phyloP scores from a whole-genome alignment of 2,113 vertebrate species.

The Sorex araneus region DNA sequence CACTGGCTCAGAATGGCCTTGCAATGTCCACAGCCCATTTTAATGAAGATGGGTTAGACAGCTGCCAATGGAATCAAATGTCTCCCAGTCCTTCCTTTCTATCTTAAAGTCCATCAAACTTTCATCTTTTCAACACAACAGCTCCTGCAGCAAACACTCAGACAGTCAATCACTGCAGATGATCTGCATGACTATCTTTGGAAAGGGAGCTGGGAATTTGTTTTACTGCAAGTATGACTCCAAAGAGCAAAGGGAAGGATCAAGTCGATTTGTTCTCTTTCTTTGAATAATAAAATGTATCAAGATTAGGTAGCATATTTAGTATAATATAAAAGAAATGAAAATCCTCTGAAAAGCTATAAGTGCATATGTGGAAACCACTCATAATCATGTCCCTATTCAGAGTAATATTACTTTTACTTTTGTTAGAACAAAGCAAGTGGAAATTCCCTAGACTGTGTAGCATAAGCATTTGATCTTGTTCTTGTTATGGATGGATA shows the following conservation, averaged over 20 bases:
- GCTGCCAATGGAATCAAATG: constrained; percentile 74
- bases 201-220: constrained; percentile 36
- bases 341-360: constrained; percentile 58
- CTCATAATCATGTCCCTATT: neutral
- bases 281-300: neutral
- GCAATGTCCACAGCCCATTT: constrained; percentile 52
- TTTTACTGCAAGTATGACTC: neutral
- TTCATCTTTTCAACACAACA: constrained; percentile 68
- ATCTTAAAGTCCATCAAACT: constrained; percentile 71
- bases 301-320: neutral
- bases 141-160: constrained; percentile 50
- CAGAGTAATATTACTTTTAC: neutral
- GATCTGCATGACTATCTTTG: neutral
- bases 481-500: neutral
- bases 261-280: neutral
- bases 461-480: neutral
- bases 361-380: neutral
- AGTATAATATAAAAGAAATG: neutral
- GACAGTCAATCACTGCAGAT: neutral
- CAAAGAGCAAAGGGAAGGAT: neutral
- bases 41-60: constrained; percentile 80
- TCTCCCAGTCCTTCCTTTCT: constrained; percentile 68
- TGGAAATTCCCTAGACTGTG: neutral
- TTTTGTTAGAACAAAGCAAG: neutral
- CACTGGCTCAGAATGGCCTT: constrained; percentile 72